Conservation (phyloP, 2,888 invertebrate species). For the Helicoverpa assulta region DNA sequence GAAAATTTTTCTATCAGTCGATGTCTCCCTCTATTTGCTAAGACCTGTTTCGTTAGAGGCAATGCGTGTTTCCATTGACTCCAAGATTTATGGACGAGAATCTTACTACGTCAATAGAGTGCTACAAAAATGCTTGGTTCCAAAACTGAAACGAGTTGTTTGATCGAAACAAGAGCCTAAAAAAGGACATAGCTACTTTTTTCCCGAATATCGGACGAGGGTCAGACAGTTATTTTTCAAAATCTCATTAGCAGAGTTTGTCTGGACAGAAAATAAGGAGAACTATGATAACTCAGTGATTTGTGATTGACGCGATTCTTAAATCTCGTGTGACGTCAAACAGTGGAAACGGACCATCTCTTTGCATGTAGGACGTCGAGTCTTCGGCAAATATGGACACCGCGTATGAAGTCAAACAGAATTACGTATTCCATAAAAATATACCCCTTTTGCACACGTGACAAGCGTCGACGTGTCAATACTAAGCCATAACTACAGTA, state of each 20-base stretch:
- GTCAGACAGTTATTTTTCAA: no score
- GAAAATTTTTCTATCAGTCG: constrained; percentile 86
- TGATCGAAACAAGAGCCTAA: no score
- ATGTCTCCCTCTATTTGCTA: constrained; percentile 89
- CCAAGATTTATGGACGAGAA: constrained; percentile 1
- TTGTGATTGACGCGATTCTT: neutral
- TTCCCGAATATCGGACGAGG: no score
- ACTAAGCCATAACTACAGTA: constrained; percentile 61
- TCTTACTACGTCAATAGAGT: neutral
- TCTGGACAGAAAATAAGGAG: no score
- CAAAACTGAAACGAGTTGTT: no score
- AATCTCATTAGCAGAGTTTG: no score
- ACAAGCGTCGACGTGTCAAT: constrained; percentile 75
- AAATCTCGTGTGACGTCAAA: constrained; percentile 43
- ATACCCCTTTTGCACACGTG: constrained; percentile 88
- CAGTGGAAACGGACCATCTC: constrained; percentile 75
- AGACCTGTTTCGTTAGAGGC: constrained; percentile 89
- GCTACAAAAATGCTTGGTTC: no score
- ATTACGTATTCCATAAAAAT: constrained; percentile 90
- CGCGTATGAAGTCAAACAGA: constrained; percentile 90
- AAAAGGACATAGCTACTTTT: no score
- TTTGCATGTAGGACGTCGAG: constrained; percentile 88
- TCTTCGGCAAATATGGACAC: constrained; percentile 89
- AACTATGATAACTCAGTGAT: no score
- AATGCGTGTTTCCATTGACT: constrained; percentile 74